A percentile compares a stretch with the other conserved stretches of the same genome.
Evolutionary conservation across 2,113 vertebrate genomes (phyloP).

Genomic region (Paradoxurus hermaphroditus): DNA sequence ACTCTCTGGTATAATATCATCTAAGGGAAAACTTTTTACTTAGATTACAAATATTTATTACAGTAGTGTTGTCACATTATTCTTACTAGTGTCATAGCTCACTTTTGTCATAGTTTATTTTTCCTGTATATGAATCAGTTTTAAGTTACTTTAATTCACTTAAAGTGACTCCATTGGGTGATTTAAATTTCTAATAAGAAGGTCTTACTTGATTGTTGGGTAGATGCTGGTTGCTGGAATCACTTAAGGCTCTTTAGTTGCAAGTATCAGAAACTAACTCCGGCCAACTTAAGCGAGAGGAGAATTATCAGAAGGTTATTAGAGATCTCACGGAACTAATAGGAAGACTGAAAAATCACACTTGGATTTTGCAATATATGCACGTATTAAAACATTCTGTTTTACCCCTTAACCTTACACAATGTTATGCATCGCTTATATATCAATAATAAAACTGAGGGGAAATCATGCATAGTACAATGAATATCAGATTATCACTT

Average conservation of each 20-base stretch:
- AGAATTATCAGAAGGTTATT: not conserved
- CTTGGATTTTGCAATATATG: not conserved
- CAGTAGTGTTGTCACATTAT: not conserved
- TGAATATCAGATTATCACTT: not conserved
- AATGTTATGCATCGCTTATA: not conserved
- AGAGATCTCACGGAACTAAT: not conserved
- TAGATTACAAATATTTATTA: not conserved
- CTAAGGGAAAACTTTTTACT: not conserved
- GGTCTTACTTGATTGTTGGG: not conserved
- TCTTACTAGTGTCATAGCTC: not conserved
- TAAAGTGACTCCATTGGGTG: not conserved
- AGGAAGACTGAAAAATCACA: not conserved
- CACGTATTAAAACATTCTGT: not conserved
- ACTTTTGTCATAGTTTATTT: not conserved
- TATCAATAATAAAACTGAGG: not conserved
- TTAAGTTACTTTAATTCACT: not conserved
- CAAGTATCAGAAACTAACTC: constrained; percentile 28
- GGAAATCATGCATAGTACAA: not conserved
- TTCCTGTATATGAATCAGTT: not conserved
- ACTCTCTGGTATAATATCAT: not conserved
- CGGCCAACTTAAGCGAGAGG: not conserved
- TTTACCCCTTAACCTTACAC: not conserved
- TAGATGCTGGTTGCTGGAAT: not conserved
- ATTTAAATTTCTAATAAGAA: not conserved
- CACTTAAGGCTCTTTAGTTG: not conserved